phyloP scores from a whole-genome alignment of 2,888 invertebrate genomes.

The Onthophagus sagittarius region DNA sequence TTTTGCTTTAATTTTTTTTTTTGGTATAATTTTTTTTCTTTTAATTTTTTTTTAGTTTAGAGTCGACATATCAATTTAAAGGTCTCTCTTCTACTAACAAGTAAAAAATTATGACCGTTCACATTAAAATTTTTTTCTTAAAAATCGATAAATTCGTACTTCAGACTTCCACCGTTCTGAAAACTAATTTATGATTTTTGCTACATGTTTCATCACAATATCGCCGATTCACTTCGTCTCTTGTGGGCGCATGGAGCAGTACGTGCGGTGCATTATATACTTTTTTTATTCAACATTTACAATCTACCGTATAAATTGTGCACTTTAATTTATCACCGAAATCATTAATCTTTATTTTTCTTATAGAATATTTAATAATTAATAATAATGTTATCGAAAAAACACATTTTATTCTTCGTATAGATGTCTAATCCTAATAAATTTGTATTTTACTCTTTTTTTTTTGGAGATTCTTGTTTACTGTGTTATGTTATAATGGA shows the following conservation, averaged over 20 bases:
- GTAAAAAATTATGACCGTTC: neutral
- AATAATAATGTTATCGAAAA: conserved; percentile 1
- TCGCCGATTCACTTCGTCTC: neutral
- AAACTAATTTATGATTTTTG: conserved; percentile 7
- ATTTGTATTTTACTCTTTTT: conserved; percentile 2
- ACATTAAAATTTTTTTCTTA: conserved; percentile 2
- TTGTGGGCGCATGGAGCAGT: conserved; percentile 1
- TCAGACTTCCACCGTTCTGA: neutral
- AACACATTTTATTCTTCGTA: conserved; percentile 5
- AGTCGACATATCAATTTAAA: neutral
- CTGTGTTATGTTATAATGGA: neutral
- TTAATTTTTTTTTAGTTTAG: neutral
- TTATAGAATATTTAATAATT: neutral
- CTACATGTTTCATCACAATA: conserved; percentile 9
- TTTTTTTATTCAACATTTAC: conserved; percentile 7
- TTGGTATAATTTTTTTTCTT: no score
- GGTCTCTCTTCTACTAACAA: neutral
- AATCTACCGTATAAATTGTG: conserved; percentile 9
- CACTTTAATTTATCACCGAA: conserved; percentile 8
- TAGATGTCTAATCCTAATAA: neutral
- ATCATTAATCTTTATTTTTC: neutral
- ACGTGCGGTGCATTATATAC: conserved; percentile 1
- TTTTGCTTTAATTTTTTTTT: no score
- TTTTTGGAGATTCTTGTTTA: neutral
- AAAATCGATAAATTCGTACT: conserved; percentile 9